Evolutionary conservation across 1,140 invertebrate species (phyloP), one percentile per base, ranked within the genome.

Genomic region (Drosophila aff.): DNA sequence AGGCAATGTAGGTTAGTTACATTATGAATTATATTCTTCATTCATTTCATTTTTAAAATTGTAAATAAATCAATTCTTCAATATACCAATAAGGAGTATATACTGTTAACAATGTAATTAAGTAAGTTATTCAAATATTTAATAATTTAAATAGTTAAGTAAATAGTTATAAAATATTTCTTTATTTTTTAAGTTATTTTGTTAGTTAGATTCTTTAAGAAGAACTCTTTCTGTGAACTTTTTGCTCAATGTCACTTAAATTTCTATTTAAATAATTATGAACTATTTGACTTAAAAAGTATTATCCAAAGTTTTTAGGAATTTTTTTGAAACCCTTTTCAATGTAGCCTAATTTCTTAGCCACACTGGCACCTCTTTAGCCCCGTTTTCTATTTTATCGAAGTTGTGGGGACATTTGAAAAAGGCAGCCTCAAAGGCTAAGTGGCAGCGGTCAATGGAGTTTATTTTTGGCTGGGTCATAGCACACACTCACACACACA

Each of bases 401-500:
- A 23, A 41, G 62, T 52, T 68, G 16, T 15, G 26, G 18, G 26
- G 26, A 64, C 62, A n/a, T 47, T 40, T 49, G 4, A 23, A 38
- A 62, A 63, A 2, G 3, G 21, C 31, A 38, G n/a, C 40, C 41
- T 33, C 28, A 59, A 62, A 23, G 50, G 67, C 55, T 36, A 58
- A 76, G 53, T 58, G 44, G 61, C 66, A 55, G 44, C 72, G 74
- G 73, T 58, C 73, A 67, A 59, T 76, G 74, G 40, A 76, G 55
- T 76, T 76, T 76, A 76, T 76, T 76, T 76, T 76, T 59, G 74
- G 73, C 53, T 53, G 55, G 73, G 74, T 76, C 74, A 76, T n/a
- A 36, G 64, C 15, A 44, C 49, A 65, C 28, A 52, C n/a, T 18
- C 36, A 52, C n/a, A 50, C n/a, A 50, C 7, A 26, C 21, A 23